Conservation (phyloP, 2,888 invertebrate species). For the Erebia epiphron region DNA sequence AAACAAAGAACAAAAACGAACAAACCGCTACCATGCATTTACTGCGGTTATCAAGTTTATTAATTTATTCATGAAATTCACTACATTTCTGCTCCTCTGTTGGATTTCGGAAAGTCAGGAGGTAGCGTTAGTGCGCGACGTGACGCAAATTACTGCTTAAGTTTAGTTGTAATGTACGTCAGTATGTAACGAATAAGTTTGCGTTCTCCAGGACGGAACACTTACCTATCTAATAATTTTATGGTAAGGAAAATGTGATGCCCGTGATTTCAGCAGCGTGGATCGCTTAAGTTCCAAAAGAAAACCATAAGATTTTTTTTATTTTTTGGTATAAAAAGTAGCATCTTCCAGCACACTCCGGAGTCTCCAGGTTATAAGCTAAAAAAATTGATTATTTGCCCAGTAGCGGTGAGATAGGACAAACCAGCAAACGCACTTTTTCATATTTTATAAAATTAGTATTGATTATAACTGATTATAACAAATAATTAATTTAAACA, state of each 20-base stretch:
- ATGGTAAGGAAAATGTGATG: not conserved
- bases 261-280: not conserved
- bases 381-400: too few species aligned
- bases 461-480: too few species aligned
- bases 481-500: too few species aligned
- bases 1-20: conserved; percentile 1
- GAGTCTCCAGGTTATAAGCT: too few species aligned
- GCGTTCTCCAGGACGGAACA: not conserved
- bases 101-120: conserved; percentile 33
- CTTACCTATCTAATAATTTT: not conserved
- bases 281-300: too few species aligned
- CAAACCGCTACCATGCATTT: conserved; percentile 10
- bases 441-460: too few species aligned
- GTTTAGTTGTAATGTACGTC: conserved; percentile 24
- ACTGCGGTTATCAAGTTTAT: conserved; percentile 27
- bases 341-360: too few species aligned
- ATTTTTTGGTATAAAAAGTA: too few species aligned
- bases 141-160: conserved; percentile 34
- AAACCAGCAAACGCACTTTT: too few species aligned
- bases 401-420: too few species aligned
- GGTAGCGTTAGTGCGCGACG: conserved; percentile 29
- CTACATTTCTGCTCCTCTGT: conserved; percentile 30
- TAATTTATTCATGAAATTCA: conserved; percentile 33
- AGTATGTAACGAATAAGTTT: conserved; percentile 12
- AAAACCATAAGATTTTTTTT: too few species aligned